A percentile compares a stretch with the other conserved stretches of the same genome.
Conservation (phyloP, 2,113 vertebrate genomes). For the Cyprinodon variegatus region DNA sequence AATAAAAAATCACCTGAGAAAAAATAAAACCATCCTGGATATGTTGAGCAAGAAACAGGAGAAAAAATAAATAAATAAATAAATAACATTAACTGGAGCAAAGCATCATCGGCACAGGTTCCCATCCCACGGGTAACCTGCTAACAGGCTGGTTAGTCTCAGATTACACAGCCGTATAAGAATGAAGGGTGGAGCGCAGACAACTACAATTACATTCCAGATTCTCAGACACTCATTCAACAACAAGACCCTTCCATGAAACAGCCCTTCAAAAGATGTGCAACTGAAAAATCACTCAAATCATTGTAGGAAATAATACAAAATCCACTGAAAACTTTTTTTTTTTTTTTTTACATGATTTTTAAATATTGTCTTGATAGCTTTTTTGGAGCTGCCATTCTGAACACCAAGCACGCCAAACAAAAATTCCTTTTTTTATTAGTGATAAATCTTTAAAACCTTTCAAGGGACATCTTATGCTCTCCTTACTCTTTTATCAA, state of each 20-base stretch:
- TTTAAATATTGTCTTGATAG: too few species aligned
- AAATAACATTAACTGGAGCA: constrained; percentile 3
- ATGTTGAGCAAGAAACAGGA: neutral
- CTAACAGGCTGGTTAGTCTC: constrained; percentile 33
- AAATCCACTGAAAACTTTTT: too few species aligned
- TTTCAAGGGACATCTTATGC: too few species aligned
- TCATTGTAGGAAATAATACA: too few species aligned
- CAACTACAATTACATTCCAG: constrained; percentile 54
- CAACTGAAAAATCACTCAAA: constrained; percentile 11
- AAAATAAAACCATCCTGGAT: neutral
- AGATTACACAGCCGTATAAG: constrained; percentile 67
- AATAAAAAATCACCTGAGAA: neutral
- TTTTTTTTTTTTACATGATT: too few species aligned
- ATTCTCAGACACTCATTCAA: constrained; percentile 20
- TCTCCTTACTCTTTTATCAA: too few species aligned
- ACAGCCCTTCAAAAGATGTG: neutral
- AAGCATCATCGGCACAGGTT: constrained; percentile 11
- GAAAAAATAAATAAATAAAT: neutral
- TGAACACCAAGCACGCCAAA: too few species aligned
- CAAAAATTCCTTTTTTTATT: too few species aligned
- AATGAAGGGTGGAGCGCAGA: constrained; percentile 64
- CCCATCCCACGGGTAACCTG: constrained; percentile 42
- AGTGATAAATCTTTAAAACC: too few species aligned
- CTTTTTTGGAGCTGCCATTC: too few species aligned
- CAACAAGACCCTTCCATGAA: constrained; percentile 39